Evolutionary conservation across 2,888 invertebrate species (phyloP).

Genomic region (Adelognathus sp.): DNA sequence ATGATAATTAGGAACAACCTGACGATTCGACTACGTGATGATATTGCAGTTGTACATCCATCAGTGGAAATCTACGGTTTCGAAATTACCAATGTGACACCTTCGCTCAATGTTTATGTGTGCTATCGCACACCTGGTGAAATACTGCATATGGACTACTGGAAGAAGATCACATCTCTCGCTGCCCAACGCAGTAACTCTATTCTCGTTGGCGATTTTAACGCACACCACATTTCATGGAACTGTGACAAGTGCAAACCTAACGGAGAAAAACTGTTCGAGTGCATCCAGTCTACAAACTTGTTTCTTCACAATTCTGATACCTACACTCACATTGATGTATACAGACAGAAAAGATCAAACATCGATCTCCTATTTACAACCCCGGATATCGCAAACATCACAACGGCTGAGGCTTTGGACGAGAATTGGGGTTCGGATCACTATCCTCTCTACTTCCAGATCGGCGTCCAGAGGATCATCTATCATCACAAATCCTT

Average conservation of each 20-base stretch:
- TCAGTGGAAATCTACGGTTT: conserved; percentile 9
- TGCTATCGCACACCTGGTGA: conserved; percentile 30
- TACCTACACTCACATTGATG: conserved; percentile 20
- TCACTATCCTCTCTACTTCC: conserved; percentile 37
- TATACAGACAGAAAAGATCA: conserved; percentile 31
- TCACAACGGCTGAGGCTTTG: neutral
- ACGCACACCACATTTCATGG: conserved; percentile 7
- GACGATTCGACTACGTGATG: neutral
- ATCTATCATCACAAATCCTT: conserved; percentile 38
- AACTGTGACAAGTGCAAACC: conserved; percentile 13
- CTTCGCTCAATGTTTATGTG: conserved; percentile 15
- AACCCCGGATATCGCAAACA: conserved; percentile 17
- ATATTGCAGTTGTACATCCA: neutral
- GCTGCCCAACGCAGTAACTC: neutral
- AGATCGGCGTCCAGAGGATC: conserved; percentile 11
- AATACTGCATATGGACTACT: neutral
- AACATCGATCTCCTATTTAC: conserved; percentile 44
- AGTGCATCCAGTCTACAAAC: conserved; percentile 11
- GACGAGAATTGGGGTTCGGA: conserved; percentile 53
- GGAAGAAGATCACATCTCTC: conserved; percentile 12
- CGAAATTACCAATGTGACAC: conserved; percentile 29
- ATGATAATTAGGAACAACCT: conserved; percentile 5
- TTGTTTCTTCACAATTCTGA: conserved; percentile 29
- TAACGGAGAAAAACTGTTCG: conserved; percentile 25
- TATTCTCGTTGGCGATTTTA: conserved; percentile 13